Evolutionary conservation across 2,888 invertebrate genomes (phyloP).

Genomic region (Diaphora mendica): DNA sequence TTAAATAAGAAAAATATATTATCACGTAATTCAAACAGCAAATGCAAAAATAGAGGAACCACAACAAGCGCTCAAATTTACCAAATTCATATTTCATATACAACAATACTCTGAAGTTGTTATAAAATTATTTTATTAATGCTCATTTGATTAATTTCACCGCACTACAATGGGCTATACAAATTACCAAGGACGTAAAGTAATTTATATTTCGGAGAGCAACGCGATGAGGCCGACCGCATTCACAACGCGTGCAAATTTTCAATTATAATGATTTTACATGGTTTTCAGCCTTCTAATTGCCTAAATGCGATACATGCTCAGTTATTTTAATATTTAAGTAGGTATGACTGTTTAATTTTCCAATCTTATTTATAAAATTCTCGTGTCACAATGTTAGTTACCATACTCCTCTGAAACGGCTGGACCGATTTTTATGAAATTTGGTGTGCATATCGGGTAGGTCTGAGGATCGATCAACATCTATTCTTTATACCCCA

Average conservation of each 20-base stretch:
- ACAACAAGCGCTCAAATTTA: background rate
- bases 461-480: too few species aligned
- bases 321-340: background rate
- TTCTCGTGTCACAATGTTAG: too few species aligned
- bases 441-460: too few species aligned
- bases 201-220: constrained; percentile 36
- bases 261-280: background rate
- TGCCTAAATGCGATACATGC: background rate
- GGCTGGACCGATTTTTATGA: too few species aligned
- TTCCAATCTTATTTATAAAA: too few species aligned
- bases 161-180: constrained; percentile 31
- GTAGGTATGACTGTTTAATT: background rate
- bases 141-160: constrained; percentile 39
- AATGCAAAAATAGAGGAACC: background rate
- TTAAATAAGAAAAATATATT: too few species aligned
- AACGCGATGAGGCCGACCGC: constrained; percentile 27
- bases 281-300: background rate
- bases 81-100: background rate
- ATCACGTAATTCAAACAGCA: too few species aligned
- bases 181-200: constrained; percentile 40
- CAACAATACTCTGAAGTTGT: constrained; percentile 32
- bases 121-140: constrained; percentile 38
- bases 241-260: constrained; percentile 14
- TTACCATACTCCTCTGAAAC: too few species aligned
- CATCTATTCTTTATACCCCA: too few species aligned